Conservation (phyloP, 2,113 vertebrate species). For the Cavia porcellus region DNA sequence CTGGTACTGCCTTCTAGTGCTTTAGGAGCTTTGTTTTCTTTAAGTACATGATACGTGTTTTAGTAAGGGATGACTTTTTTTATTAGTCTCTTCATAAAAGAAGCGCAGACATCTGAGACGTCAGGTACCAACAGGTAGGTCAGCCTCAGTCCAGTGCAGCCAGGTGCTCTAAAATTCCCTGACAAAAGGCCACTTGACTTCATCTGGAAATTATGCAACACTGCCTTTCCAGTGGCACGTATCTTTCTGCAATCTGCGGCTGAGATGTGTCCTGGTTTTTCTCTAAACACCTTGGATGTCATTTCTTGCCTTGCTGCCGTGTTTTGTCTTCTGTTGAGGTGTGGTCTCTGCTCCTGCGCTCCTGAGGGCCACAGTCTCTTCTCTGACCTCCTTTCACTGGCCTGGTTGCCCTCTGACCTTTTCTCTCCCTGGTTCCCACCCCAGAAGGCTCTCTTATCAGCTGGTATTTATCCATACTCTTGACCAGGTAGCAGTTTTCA, state of each 20-base stretch:
- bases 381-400: background rate
- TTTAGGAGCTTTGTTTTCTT: conserved; percentile 25
- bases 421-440: background rate
- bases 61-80: background rate
- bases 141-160: background rate
- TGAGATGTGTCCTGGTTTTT: conserved; percentile 31
- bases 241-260: background rate
- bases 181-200: background rate
- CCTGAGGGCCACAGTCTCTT: background rate
- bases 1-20: background rate
- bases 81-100: conserved; percentile 41
- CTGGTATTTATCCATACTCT: background rate
- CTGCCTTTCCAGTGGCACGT: background rate
- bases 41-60: conserved; percentile 15
- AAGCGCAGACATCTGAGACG: background rate
- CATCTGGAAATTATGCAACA: background rate
- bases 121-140: background rate
- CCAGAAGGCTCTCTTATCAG: background rate
- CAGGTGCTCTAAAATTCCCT: background rate
- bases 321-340: background rate
- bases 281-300: background rate
- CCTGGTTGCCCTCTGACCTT: background rate
- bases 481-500: conserved; percentile 9
- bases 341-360: background rate
- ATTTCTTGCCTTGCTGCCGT: background rate